Percentiles rank a stretch among this genome's conserved stretches.
phyloP scores from a whole-genome alignment of 37 sponge, comb jelly and placozoan species.

The Lycopodina hypogea region DNA sequence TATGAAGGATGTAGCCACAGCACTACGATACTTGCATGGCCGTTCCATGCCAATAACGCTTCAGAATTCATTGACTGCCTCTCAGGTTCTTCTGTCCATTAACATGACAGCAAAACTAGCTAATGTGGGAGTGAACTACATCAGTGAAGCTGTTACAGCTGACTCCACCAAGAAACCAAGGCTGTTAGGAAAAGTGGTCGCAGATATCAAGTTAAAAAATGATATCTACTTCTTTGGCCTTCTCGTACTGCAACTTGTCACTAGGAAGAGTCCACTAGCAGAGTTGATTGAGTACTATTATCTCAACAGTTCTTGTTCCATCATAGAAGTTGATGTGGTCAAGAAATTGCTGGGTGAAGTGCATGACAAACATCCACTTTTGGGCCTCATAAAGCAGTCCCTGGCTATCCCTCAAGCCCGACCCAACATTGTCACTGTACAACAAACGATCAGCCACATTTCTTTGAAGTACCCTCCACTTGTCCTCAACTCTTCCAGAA shows the following conservation, averaged over 20 bases:
- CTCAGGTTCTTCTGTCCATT: slow-evolving; percentile 17
- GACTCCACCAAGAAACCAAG: background rate
- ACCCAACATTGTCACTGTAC: background rate
- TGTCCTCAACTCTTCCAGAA: slow-evolving; percentile 11
- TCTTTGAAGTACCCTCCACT: background rate
- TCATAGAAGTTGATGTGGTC: background rate
- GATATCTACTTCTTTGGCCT: slow-evolving; percentile 45
- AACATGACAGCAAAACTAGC: slow-evolving; percentile 49
- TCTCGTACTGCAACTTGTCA: slow-evolving; percentile 29
- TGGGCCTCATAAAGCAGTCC: slow-evolving; percentile 3
- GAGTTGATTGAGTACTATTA: background rate
- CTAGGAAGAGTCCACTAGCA: background rate
- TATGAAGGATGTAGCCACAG: slow-evolving; percentile 41
- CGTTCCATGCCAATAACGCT: slow-evolving; percentile 22
- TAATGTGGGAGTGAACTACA: slow-evolving; percentile 15
- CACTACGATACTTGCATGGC: slow-evolving; percentile 43
- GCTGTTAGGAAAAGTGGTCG: no score
- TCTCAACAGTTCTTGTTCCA: background rate
- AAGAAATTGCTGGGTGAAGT: slow-evolving; percentile 1
- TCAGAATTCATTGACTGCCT: slow-evolving; percentile 22
- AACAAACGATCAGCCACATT: background rate
- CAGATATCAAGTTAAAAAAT: background rate
- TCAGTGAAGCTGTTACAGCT: background rate
- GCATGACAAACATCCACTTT: slow-evolving; percentile 3
- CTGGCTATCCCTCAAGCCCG: background rate